Evolutionary conservation across 2,888 invertebrate genomes (phyloP).

Genomic region (Mesorhabditis spiculigera): DNA sequence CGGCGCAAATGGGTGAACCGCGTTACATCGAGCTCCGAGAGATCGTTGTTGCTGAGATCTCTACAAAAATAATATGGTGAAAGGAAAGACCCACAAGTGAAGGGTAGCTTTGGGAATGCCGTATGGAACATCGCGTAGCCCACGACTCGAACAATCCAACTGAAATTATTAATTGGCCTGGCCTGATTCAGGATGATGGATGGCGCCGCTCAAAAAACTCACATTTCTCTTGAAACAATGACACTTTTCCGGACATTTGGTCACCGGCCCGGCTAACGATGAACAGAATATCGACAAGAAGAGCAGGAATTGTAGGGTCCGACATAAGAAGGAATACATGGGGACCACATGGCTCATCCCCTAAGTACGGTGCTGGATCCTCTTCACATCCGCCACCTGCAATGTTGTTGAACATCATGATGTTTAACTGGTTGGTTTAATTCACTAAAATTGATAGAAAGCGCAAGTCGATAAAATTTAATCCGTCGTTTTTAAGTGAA

Average conservation of each 20-base stretch:
- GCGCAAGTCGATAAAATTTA: too few species aligned
- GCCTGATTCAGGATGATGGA: not conserved
- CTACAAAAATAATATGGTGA: constrained; percentile 12
- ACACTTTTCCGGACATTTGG: constrained; percentile 1
- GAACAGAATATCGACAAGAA: too few species aligned
- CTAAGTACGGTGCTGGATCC: too few species aligned
- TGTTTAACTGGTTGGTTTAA: too few species aligned
- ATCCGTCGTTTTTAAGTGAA: too few species aligned
- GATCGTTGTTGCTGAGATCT: constrained; percentile 29
- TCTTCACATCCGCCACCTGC: too few species aligned
- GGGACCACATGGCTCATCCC: too few species aligned
- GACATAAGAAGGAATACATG: too few species aligned
- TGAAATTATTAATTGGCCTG: not conserved
- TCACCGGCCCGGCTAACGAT: not conserved
- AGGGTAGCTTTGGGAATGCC: constrained; percentile 27
- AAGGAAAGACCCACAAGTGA: constrained; percentile 14
- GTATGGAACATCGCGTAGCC: constrained; percentile 23
- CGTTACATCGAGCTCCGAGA: constrained; percentile 21
- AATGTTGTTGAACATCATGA: too few species aligned
- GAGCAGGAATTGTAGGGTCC: too few species aligned
- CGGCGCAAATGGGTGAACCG: constrained; percentile 11
- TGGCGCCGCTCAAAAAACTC: not conserved
- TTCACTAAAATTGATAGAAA: too few species aligned
- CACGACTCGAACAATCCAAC: constrained; percentile 30
- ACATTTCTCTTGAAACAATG: constrained; percentile 1